phyloP scores from a whole-genome alignment of 1,140 invertebrate genomes.

The Eriosoma lanigerum region DNA sequence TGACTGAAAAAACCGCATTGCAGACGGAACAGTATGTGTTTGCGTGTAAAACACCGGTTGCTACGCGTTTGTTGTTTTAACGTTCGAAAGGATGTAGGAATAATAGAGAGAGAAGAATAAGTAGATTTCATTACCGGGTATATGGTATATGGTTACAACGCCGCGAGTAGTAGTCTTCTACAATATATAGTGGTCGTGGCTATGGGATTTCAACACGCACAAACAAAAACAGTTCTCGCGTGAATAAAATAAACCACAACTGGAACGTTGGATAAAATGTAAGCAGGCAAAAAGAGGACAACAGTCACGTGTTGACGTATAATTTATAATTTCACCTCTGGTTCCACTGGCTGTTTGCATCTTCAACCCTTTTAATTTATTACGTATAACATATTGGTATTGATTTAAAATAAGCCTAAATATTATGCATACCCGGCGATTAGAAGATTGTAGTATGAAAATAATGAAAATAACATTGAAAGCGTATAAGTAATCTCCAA shows the following conservation, averaged over 20 bases:
- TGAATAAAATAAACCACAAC: too few species aligned
- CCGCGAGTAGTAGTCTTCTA: too few species aligned
- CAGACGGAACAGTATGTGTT: not conserved
- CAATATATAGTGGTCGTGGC: too few species aligned
- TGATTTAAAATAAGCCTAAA: slow-evolving; percentile 26
- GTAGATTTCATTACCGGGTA: not conserved
- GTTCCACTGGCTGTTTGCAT: not conserved
- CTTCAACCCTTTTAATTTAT: not conserved
- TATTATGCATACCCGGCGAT: not conserved
- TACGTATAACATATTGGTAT: not conserved
- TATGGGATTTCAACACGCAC: not conserved
- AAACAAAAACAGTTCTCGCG: not conserved
- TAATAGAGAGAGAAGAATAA: too few species aligned
- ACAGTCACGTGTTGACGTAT: slow-evolving; percentile 35
- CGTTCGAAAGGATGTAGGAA: not conserved
- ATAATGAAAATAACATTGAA: too few species aligned
- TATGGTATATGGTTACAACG: not conserved
- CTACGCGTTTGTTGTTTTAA: slow-evolving; percentile 4
- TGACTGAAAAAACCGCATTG: slow-evolving; percentile 17
- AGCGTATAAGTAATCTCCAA: too few species aligned
- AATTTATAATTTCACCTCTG: slow-evolving; percentile 44
- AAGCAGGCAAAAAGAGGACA: not conserved
- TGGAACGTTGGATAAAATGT: too few species aligned
- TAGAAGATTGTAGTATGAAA: too few species aligned
- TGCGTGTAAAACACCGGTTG: not conserved